Evolutionary conservation across 2,888 invertebrate species (phyloP).

Genomic region (Mesorhabditis sp.): DNA sequence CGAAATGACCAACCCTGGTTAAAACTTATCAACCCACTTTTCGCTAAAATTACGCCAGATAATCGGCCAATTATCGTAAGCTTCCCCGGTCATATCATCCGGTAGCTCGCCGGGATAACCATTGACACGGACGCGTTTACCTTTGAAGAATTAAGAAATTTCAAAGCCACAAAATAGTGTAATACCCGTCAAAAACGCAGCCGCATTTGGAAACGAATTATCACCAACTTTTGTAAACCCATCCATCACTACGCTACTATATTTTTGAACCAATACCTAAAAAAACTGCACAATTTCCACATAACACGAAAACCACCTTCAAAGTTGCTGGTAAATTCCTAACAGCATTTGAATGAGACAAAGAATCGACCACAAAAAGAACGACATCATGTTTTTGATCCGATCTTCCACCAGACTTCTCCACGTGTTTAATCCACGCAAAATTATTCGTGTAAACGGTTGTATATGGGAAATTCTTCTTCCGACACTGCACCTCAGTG

Average conservation of each 20-base stretch:
- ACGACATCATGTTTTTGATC: conserved; percentile 39
- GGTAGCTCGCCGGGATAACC: too few relatives aligned
- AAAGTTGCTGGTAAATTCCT: conserved; percentile 57
- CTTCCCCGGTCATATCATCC: too few relatives aligned
- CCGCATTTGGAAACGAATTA: conserved; percentile 60
- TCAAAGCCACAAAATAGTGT: too few relatives aligned
- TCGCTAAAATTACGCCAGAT: too few relatives aligned
- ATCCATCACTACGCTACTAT: conserved; percentile 25
- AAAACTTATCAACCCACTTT: too few relatives aligned
- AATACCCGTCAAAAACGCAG: conserved; percentile 57
- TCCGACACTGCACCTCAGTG: conserved; percentile 37
- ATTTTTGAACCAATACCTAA: conserved; percentile 21
- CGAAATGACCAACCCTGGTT: too few relatives aligned
- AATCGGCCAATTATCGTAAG: too few relatives aligned
- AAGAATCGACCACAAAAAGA: conserved; percentile 60
- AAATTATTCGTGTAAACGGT: conserved; percentile 41
- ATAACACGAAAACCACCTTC: conserved; percentile 27
- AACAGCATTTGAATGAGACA: conserved; percentile 59
- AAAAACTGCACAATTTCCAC: conserved; percentile 8
- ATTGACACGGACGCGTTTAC: too few relatives aligned
- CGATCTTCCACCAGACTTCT: conserved; percentile 19
- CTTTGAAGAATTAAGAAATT: too few relatives aligned
- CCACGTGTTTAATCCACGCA: conserved; percentile 20
- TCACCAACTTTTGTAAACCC: conserved; percentile 61
- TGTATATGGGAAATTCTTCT: conserved; percentile 23